A percentile compares a stretch with the other conserved stretches of the same genome.
These are phyloP conservation scores for Halictus quadricinctus DNA, from an alignment of 2,888 invertebrate genomes.

Conservation along the genomic window DNA sequence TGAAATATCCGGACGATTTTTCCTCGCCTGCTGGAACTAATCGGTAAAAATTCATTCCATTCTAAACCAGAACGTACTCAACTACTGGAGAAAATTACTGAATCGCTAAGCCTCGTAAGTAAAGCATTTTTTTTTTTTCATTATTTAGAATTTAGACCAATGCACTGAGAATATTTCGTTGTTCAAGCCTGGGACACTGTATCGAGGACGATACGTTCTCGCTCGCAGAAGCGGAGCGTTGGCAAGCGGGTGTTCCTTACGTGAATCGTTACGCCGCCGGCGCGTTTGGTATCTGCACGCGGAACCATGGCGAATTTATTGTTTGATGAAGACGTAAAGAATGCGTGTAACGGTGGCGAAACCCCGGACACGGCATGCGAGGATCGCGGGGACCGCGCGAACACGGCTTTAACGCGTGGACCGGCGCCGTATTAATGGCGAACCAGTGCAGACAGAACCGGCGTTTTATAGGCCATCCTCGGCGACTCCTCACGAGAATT, in stretches of 20 bases:
- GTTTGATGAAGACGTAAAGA: slow-evolving; percentile 58
- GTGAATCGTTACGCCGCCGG: slow-evolving; percentile 22
- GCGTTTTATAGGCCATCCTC: slow-evolving; percentile 50
- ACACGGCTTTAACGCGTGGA: slow-evolving; percentile 32
- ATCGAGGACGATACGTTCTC: background rate
- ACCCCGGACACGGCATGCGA: slow-evolving; percentile 12
- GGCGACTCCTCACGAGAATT: slow-evolving; percentile 46
- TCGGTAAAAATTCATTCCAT: background rate
- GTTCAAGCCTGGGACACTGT: background rate
- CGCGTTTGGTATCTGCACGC: slow-evolving; percentile 24
- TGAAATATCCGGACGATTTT: slow-evolving; percentile 20
- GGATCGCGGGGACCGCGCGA: slow-evolving; percentile 29
- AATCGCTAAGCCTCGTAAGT: too few species aligned
- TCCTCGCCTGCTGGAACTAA: background rate
- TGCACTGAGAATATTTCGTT: background rate
- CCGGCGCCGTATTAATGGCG: slow-evolving; percentile 39
- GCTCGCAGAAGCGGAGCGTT: background rate
- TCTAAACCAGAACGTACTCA: background rate
- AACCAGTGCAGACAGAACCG: slow-evolving; percentile 28
- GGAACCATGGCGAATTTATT: slow-evolving; percentile 44
- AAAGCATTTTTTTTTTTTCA: too few species aligned
- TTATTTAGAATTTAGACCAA: background rate
- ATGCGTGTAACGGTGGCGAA: slow-evolving; percentile 54
- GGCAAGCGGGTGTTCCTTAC: background rate
- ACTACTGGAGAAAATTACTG: background rate